Percentiles rank a stretch among this genome's conserved stretches.
phyloP scores from a whole-genome alignment of 2,797 vertebrate species.

The Alauda arvensis region DNA sequence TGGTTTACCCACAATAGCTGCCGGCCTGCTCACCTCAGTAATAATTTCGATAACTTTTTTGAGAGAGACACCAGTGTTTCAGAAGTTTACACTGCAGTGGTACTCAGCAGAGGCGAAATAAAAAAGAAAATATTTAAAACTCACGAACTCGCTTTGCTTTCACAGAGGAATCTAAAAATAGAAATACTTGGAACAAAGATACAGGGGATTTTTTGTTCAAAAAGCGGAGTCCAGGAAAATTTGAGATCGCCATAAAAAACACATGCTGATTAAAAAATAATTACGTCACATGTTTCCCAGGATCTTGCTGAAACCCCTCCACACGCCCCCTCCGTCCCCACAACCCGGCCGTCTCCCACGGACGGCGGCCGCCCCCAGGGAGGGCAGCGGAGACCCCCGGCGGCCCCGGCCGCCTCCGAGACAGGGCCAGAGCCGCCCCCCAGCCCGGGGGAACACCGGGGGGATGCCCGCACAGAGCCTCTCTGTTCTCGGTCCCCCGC shows the following conservation, averaged over 20 bases:
- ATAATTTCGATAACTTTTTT: constrained; percentile 14
- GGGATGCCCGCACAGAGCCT: background rate
- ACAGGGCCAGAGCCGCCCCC: background rate
- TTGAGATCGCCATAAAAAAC: background rate
- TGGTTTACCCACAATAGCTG: background rate
- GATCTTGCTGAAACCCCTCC: background rate
- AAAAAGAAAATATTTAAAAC: background rate
- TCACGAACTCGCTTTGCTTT: background rate
- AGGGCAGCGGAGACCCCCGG: background rate
- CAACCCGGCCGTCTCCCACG: background rate
- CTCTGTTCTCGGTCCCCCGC: rapidly evolving
- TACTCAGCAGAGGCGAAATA: background rate
- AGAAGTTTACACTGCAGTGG: background rate
- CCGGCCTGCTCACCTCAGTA: background rate
- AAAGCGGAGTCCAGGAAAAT: constrained; percentile 18
- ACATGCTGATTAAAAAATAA: constrained; percentile 39
- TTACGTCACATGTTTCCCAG: constrained; percentile 31
- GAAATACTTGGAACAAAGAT: background rate
- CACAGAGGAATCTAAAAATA: background rate
- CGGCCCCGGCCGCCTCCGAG: background rate
- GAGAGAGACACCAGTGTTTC: background rate
- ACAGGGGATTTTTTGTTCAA: background rate
- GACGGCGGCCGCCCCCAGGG: background rate
- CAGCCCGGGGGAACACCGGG: background rate
- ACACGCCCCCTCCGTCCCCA: too few relatives aligned